Percentiles rank a stretch among this genome's conserved stretches.
These are phyloP conservation scores for Semicossyphus pulcher DNA, from an alignment of 2,113 vertebrate genomes.

Conservation along the genomic window DNA sequence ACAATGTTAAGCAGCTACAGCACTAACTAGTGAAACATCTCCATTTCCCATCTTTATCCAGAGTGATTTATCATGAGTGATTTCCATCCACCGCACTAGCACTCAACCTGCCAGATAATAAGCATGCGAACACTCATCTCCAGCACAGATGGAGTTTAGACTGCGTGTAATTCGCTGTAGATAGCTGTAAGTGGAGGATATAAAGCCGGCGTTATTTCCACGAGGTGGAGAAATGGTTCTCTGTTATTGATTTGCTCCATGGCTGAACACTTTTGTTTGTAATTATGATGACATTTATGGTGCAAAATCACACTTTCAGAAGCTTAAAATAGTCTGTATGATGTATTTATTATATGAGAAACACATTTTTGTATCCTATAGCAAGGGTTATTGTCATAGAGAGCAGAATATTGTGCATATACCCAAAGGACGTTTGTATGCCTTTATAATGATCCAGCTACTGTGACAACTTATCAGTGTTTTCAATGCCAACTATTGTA, in stretches of 20 bases:
- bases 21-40: constrained; percentile 43
- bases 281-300: constrained; percentile 17
- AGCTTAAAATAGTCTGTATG: constrained; percentile 3
- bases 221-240: constrained; percentile 20
- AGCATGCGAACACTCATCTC: constrained; percentile 60
- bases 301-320: constrained; percentile 2
- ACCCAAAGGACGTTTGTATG: constrained; percentile 21
- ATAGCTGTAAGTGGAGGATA: constrained; percentile 32
- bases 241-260: constrained; percentile 49
- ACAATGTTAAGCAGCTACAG: background rate
- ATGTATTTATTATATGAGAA: constrained; percentile 3
- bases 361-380: constrained; percentile 1
- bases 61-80: constrained; percentile 47
- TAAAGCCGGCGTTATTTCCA: constrained; percentile 26
- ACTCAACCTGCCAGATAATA: constrained; percentile 57
- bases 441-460: constrained; percentile 17
- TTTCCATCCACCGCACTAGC: constrained; percentile 40
- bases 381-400: background rate
- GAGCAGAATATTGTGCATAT: constrained; percentile 16
- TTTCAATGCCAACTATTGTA: constrained; percentile 11
- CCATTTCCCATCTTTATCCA: constrained; percentile 41
- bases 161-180: constrained; percentile 63
- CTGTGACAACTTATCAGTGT: constrained; percentile 9
- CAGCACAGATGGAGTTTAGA: constrained; percentile 47
- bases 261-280: constrained; percentile 26